phyloP scores from a whole-genome alignment of 1,140 invertebrate genomes.

The Eciton burchellii region DNA sequence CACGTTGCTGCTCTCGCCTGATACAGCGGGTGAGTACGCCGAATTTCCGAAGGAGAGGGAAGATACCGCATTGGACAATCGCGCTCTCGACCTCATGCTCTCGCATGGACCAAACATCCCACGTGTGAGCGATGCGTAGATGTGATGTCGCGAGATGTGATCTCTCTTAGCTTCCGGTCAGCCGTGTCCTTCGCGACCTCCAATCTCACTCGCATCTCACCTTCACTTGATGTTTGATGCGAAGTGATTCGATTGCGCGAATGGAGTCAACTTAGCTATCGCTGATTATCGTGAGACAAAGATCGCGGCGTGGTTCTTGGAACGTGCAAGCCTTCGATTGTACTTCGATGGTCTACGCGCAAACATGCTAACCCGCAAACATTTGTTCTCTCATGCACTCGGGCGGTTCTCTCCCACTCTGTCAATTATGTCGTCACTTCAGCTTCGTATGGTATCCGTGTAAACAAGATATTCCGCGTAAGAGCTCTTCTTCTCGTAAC shows the following conservation, averaged over 20 bases:
- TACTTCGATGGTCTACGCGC: neutral
- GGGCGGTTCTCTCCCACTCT: neutral
- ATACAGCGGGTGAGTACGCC: conserved; percentile 35
- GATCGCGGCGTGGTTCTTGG: neutral
- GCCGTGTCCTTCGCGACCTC: neutral
- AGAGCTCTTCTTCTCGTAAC: neutral
- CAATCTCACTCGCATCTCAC: neutral
- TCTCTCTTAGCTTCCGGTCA: neutral
- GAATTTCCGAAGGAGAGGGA: neutral
- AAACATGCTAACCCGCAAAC: neutral
- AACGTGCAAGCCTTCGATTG: neutral
- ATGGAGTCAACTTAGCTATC: neutral
- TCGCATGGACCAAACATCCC: conserved; percentile 15
- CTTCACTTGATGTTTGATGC: neutral
- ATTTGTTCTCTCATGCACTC: neutral
- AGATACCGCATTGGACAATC: neutral
- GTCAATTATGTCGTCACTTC: conserved; percentile 11
- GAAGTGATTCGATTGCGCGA: neutral
- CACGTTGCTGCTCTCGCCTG: conserved; percentile 5
- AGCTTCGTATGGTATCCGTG: neutral
- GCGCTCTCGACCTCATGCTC: conserved; percentile 15
- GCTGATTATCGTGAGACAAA: neutral
- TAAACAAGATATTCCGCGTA: neutral
- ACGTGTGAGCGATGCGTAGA: conserved; percentile 45
- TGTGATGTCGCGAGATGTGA: neutral